Conservation (phyloP, 2,797 vertebrate genomes). For the Danio jaintianensis region DNA sequence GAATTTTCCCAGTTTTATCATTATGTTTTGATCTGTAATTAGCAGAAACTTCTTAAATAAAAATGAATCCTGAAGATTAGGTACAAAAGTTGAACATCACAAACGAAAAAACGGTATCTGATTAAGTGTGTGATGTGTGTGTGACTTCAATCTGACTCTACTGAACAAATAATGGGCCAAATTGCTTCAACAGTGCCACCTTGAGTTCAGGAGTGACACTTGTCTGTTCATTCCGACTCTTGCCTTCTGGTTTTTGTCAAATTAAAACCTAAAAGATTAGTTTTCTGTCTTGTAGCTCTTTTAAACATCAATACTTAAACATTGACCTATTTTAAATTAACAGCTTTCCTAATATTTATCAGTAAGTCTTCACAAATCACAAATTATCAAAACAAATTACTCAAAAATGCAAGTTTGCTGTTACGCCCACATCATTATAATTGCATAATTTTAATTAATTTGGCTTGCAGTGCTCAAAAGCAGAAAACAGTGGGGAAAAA, state of each 20-base stretch:
- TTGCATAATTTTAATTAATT: too few relatives aligned
- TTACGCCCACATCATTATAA: too few relatives aligned
- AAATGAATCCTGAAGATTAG: background rate
- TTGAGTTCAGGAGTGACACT: slow-evolving; percentile 63
- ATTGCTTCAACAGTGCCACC: slow-evolving; percentile 79
- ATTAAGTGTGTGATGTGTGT: background rate
- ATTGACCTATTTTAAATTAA: too few relatives aligned
- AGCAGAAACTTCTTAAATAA: background rate
- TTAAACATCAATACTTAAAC: background rate
- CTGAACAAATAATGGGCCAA: slow-evolving; percentile 23
- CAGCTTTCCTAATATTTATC: too few relatives aligned
- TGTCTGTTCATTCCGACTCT: slow-evolving; percentile 23
- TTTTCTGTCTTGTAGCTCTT: background rate
- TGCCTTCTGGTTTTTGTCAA: background rate
- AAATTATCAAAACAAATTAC: too few relatives aligned
- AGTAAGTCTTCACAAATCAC: too few relatives aligned
- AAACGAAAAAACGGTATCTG: background rate
- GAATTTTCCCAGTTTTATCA: background rate
- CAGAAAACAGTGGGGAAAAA: too few relatives aligned
- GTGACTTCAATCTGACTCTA: slow-evolving; percentile 1
- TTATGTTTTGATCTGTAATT: background rate
- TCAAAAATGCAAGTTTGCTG: too few relatives aligned
- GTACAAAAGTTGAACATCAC: background rate
- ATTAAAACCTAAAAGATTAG: too few relatives aligned
- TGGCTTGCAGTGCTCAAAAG: too few relatives aligned